Conservation (phyloP, 2,797 vertebrate species). For the Percopsis omiscomaycus region DNA sequence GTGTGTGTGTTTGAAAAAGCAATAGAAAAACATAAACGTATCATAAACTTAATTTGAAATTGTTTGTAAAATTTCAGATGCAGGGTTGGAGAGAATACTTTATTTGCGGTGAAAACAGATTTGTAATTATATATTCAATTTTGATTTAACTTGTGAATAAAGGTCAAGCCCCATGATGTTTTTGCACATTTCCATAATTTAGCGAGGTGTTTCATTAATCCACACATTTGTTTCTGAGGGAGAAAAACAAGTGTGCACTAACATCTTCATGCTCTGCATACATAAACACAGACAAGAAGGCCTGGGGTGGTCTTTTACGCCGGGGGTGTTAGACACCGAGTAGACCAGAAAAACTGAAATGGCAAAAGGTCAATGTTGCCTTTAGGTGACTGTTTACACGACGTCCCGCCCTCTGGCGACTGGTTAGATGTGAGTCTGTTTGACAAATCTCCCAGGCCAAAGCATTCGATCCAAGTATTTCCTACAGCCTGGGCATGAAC, state of each 20-base stretch:
- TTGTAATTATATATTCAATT: too few species aligned
- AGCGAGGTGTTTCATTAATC: slow-evolving; percentile 40
- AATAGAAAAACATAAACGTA: too few species aligned
- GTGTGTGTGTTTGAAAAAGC: too few species aligned
- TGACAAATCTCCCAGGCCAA: slow-evolving; percentile 35
- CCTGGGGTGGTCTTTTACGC: slow-evolving; percentile 16
- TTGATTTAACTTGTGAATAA: not conserved
- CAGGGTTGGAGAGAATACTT: too few species aligned
- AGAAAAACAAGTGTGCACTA: slow-evolving; percentile 25
- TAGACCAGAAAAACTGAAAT: slow-evolving; percentile 15
- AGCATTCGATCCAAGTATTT: not conserved
- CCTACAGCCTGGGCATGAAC: too few species aligned
- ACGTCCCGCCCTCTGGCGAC: slow-evolving; percentile 35
- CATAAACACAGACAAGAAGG: slow-evolving; percentile 30
- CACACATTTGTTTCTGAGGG: slow-evolving; percentile 42
- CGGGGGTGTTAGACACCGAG: slow-evolving; percentile 14
- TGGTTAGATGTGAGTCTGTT: slow-evolving; percentile 41
- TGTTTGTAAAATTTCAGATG: too few species aligned
- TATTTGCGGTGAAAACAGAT: too few species aligned
- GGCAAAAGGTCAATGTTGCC: slow-evolving; percentile 43
- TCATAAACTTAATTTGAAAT: too few species aligned
- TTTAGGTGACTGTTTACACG: slow-evolving; percentile 37
- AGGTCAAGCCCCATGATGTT: slow-evolving; percentile 8
- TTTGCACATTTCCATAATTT: slow-evolving; percentile 23
- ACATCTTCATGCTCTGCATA: slow-evolving; percentile 11